These are phyloP conservation scores for Casuarius casuarius DNA, from an alignment of 2,113 vertebrate species.

Conservation along the genomic window DNA sequence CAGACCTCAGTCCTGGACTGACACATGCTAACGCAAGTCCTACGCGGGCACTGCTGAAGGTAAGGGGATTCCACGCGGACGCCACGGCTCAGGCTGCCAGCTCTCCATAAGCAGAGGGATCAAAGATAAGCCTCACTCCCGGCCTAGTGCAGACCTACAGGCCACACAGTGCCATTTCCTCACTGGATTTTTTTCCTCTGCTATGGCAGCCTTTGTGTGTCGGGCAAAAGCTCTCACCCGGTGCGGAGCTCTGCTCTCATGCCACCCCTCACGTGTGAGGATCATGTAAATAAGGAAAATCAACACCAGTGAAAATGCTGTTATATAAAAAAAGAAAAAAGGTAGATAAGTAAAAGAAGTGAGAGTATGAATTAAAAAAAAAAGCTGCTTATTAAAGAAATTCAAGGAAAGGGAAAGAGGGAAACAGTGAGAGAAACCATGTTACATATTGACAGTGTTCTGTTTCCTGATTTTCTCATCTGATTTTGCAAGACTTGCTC, in stretches of 20 bases:
- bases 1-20: background rate
- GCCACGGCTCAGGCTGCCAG: background rate
- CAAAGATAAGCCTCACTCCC: background rate
- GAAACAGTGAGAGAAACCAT: background rate
- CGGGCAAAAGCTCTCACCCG: background rate
- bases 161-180: background rate
- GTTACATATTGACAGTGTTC: background rate
- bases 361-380: background rate
- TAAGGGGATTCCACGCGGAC: background rate
- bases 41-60: background rate
- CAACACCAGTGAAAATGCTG: background rate
- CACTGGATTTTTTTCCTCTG: background rate
- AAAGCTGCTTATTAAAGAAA: background rate
- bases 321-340: background rate
- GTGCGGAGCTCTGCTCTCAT: background rate
- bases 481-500: background rate
- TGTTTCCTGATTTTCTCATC: background rate
- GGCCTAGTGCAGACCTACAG: background rate
- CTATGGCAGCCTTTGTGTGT: background rate
- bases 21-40: background rate
- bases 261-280: accelerated
- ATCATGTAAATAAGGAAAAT: background rate
- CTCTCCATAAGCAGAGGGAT: background rate
- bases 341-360: background rate
- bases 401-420: background rate